Conservation (phyloP, 1,140 invertebrate species). For the Pachyrhynchus sulphureomaculatus region DNA sequence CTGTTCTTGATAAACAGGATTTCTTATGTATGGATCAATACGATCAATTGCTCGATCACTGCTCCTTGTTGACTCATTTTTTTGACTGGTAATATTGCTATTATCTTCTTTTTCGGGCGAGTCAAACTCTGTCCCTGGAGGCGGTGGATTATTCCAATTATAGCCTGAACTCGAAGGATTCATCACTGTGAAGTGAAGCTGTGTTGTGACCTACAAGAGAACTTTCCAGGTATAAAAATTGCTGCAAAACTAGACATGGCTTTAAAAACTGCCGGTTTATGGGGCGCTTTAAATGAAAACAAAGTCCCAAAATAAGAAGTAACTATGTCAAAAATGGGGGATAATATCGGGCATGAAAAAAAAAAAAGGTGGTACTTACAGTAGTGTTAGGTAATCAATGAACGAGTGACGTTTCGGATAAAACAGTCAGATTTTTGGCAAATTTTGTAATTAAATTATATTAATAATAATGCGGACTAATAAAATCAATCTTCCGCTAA, state of each 20-base stretch:
- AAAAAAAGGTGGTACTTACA: constrained; percentile 20
- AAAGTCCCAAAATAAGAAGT: neutral
- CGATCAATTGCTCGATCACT: constrained; percentile 29
- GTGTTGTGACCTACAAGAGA: constrained; percentile 49
- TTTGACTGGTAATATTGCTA: constrained; percentile 21
- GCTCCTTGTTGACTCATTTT: constrained; percentile 12
- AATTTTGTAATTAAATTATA: neutral
- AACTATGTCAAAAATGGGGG: constrained; percentile 10
- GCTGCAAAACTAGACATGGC: constrained; percentile 35
- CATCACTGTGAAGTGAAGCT: constrained; percentile 44
- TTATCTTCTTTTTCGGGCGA: constrained; percentile 15
- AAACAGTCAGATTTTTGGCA: constrained; percentile 12
- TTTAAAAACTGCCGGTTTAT: constrained; percentile 30
- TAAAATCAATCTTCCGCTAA: neutral
- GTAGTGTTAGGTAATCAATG: constrained; percentile 39
- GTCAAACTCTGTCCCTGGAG: constrained; percentile 46
- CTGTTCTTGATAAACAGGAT: constrained; percentile 40
- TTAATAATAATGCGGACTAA: neutral
- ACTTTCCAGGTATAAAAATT: constrained; percentile 51
- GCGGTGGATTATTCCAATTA: constrained; percentile 47
- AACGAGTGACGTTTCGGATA: constrained; percentile 6
- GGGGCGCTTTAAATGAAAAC: neutral
- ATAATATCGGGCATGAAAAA: neutral
- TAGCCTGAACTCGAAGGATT: constrained; percentile 37
- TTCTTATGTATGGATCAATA: constrained; percentile 44